Conservation (phyloP, 1,140 invertebrate genomes). For the Neelides sp. region DNA sequence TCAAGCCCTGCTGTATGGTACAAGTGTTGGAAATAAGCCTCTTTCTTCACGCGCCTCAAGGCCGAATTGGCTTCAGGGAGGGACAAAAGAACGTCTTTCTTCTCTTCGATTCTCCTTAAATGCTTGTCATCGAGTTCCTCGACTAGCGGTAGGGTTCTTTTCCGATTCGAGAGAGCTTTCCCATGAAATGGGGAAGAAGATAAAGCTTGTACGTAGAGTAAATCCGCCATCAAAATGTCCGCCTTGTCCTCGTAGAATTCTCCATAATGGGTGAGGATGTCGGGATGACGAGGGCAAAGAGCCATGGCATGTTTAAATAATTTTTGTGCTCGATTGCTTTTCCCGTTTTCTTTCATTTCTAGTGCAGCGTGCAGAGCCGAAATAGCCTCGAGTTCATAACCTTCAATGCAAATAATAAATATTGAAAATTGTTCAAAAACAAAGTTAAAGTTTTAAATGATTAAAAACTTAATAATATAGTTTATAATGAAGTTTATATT, state of each 20-base stretch:
- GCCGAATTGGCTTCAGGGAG: slow-evolving; percentile 67
- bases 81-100: slow-evolving; percentile 62
- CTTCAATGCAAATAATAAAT: neutral
- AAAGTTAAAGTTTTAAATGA: slow-evolving; percentile 1
- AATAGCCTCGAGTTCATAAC: slow-evolving; percentile 35
- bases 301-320: slow-evolving; percentile 81
- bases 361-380: slow-evolving; percentile 64
- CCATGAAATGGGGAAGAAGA: slow-evolving; percentile 67
- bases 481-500: neutral
- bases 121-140: slow-evolving; percentile 73
- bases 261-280: slow-evolving; percentile 82
- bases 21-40: slow-evolving; percentile 89
- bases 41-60: slow-evolving; percentile 74
- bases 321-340: slow-evolving; percentile 72
- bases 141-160: slow-evolving; percentile 72
- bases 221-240: slow-evolving; percentile 79
- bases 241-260: slow-evolving; percentile 74
- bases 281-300: slow-evolving; percentile 77
- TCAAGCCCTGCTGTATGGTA: slow-evolving; percentile 96
- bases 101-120: slow-evolving; percentile 70
- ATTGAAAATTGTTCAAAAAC: neutral
- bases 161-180: slow-evolving; percentile 63
- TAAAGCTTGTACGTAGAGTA: slow-evolving; percentile 70
- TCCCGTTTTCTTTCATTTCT: slow-evolving; percentile 67
- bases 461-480: neutral